These are phyloP conservation scores for Xyliphius kryptos DNA, from an alignment of 2,113 vertebrate species.

Conservation along the genomic window DNA sequence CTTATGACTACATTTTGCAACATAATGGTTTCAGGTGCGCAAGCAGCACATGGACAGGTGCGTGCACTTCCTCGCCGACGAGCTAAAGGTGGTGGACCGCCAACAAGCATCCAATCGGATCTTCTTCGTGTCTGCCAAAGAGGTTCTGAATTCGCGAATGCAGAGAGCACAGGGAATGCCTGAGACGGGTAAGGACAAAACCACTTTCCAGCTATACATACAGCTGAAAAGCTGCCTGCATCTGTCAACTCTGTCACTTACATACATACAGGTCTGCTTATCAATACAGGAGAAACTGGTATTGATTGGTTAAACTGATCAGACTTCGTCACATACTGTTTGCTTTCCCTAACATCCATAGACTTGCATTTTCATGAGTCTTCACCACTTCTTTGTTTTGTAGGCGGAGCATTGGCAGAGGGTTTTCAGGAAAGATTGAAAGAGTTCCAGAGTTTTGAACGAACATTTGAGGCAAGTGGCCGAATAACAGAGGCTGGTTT, in stretches of 20 bases:
- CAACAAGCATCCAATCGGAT: conserved; percentile 83
- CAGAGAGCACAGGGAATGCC: conserved; percentile 94
- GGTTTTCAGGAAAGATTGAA: conserved; percentile 89
- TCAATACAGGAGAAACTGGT: too few species aligned
- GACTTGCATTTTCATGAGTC: too few species aligned
- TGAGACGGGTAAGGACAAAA: conserved; percentile 74
- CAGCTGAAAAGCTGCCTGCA: too few species aligned
- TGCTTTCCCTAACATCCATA: too few species aligned
- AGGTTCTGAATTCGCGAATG: conserved; percentile 89
- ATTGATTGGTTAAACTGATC: too few species aligned
- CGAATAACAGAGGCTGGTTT: too few species aligned
- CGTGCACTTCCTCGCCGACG: conserved; percentile 86
- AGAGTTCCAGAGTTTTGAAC: conserved; percentile 93
- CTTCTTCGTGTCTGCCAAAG: conserved; percentile 96
- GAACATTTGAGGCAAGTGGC: conserved; percentile 90
- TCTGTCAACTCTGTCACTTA: too few species aligned
- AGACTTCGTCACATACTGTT: too few species aligned
- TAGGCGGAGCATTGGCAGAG: conserved; percentile 89
- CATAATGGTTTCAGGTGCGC: conserved; percentile 74
- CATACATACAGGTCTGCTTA: too few species aligned
- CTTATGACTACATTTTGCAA: too few species aligned
- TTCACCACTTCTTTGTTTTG: too few species aligned
- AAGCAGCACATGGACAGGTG: conserved; percentile 97
- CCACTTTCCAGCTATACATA: too few species aligned
- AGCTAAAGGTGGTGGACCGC: conserved; percentile 86